Percentiles rank a stretch among this genome's conserved stretches.
Evolutionary conservation across 1,140 invertebrate species (phyloP).

Genomic region (Pomacea maculata): DNA sequence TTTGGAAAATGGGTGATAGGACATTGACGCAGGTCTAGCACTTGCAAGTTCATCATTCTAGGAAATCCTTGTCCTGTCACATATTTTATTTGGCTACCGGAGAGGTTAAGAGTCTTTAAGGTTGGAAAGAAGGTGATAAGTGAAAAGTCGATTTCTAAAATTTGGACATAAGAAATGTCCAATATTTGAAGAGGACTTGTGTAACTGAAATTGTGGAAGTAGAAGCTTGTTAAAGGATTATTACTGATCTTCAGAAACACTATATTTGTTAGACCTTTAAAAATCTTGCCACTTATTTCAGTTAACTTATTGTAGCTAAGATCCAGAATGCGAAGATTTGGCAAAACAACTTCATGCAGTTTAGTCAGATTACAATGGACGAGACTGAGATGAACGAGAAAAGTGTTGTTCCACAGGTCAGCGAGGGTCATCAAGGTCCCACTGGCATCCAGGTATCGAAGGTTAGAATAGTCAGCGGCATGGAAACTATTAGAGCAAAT

Average conservation of each 20-base stretch:
- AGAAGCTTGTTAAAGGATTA: neutral
- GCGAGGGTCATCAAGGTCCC: neutral
- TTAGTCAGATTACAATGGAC: neutral
- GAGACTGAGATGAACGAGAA: slow-evolving; percentile 8
- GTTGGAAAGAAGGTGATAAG: neutral
- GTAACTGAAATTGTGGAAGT: too few relatives aligned
- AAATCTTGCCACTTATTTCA: neutral
- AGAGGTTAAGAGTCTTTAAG: slow-evolving; percentile 16
- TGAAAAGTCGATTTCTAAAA: neutral
- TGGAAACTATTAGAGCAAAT: neutral
- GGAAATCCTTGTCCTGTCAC: slow-evolving; percentile 18
- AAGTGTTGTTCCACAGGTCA: neutral
- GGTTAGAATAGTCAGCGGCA: neutral
- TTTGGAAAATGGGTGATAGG: slow-evolving; percentile 22
- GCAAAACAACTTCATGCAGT: neutral
- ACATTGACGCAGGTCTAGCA: slow-evolving; percentile 26
- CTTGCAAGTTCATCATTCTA: neutral
- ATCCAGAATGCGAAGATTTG: slow-evolving; percentile 4
- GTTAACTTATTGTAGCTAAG: slow-evolving; percentile 1
- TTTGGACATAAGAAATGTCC: neutral
- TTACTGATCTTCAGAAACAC: neutral
- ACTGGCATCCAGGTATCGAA: slow-evolving; percentile 2
- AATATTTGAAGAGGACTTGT: neutral
- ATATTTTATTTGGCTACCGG: neutral
- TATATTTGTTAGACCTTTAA: neutral